Evolutionary conservation across 2,888 invertebrate species (phyloP).

Genomic region (Diloba caeruleocephala): DNA sequence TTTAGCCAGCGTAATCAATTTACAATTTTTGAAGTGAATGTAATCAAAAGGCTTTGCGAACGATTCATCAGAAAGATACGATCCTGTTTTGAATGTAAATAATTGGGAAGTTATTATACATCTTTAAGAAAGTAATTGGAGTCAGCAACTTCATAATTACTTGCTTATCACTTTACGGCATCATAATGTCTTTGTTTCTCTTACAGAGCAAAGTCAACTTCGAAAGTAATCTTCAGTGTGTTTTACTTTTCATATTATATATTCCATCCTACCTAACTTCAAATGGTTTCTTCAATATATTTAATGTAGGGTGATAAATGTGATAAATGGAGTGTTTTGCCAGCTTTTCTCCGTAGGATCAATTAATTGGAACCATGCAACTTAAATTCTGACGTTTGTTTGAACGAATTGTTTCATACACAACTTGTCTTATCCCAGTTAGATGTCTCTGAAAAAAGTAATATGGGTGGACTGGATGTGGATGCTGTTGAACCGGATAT

Average conservation of each 20-base stretch:
- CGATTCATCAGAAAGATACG: conserved; percentile 35
- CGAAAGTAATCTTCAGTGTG: conserved; percentile 3
- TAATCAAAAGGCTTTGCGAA: conserved; percentile 15
- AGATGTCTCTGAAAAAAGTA: too few species aligned
- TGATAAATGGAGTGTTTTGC: too few species aligned
- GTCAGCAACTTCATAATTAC: conserved; percentile 28
- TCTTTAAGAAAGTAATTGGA: conserved; percentile 19
- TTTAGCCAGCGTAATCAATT: conserved; percentile 21
- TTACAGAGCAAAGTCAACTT: conserved; percentile 1
- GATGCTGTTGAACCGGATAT: too few species aligned
- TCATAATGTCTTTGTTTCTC: conserved; percentile 29
- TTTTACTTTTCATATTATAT: conserved; percentile 8
- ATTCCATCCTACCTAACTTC: too few species aligned
- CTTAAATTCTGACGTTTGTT: too few species aligned
- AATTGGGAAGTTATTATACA: conserved; percentile 25
- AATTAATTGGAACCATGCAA: too few species aligned
- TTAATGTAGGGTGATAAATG: too few species aligned
- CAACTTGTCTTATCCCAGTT: too few species aligned
- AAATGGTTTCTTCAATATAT: too few species aligned
- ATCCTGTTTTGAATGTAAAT: conserved; percentile 24
- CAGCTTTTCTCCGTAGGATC: too few species aligned
- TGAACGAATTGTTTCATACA: too few species aligned
- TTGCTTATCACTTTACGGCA: conserved; percentile 28
- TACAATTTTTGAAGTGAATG: conserved; percentile 26
- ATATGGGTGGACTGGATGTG: too few species aligned